Percentiles rank a stretch among this genome's conserved stretches.
These are phyloP conservation scores for Drosophila sucinea DNA, from an alignment of 1,140 invertebrate genomes.

Conservation along the genomic window DNA sequence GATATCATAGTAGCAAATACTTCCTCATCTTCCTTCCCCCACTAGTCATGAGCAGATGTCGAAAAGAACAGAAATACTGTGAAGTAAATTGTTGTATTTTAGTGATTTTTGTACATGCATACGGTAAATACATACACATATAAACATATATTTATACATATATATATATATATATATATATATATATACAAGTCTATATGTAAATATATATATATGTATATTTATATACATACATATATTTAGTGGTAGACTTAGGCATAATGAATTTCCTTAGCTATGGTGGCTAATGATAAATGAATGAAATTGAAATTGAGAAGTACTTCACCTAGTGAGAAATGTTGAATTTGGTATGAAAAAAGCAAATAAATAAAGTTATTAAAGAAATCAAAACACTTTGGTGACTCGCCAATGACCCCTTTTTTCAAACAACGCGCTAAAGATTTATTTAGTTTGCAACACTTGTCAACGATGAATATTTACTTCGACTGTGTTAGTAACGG, in stretches of 20 bases:
- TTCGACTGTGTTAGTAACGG: not conserved
- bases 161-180: not conserved
- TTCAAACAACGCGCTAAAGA: not conserved
- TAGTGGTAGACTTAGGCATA: slow-evolving; percentile 13
- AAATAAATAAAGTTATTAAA: not conserved
- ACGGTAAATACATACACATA: not conserved
- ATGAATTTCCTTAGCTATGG: slow-evolving; percentile 12
- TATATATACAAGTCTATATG: not conserved
- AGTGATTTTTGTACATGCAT: slow-evolving; percentile 14
- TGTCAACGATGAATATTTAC: not conserved
- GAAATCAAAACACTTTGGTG: not conserved
- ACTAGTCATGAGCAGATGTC: slow-evolving; percentile 11
- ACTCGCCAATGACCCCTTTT: not conserved
- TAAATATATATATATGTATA: not conserved
- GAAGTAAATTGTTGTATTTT: slow-evolving; percentile 2
- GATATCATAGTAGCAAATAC: slow-evolving; percentile 72
- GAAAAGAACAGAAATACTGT: slow-evolving; percentile 13
- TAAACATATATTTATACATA: not conserved
- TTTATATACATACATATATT: slow-evolving; percentile 5
- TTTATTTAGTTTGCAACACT: not conserved
- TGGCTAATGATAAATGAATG: not conserved
- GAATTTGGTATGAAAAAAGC: not conserved
- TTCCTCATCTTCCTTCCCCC: slow-evolving; percentile 3
- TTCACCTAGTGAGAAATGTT: slow-evolving; percentile 6
- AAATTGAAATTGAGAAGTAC: not conserved